A percentile compares a stretch with the other conserved stretches of the same genome.
Conservation (phyloP, 2,888 invertebrate genomes). For the Cryptus viduatorius region DNA sequence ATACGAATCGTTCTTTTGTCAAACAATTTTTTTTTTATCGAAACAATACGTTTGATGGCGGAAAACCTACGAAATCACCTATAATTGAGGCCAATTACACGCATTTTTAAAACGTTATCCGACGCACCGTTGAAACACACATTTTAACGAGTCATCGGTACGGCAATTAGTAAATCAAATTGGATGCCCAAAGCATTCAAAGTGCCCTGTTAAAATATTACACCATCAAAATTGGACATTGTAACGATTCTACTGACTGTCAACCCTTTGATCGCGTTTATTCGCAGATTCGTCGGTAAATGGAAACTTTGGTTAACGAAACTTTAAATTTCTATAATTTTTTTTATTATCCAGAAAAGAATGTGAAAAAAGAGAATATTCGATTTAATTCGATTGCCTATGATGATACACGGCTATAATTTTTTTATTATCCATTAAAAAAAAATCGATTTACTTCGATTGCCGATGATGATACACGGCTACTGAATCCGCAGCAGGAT, state of each 20-base stretch:
- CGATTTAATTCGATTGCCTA: conserved; percentile 75
- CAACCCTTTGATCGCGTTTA: background rate
- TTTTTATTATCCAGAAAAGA: conserved; percentile 16
- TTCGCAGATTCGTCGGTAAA: conserved; percentile 73
- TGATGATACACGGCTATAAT: conserved; percentile 84
- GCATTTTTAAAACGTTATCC: background rate
- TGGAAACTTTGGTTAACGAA: conserved; percentile 67
- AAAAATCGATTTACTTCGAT: conserved; percentile 60
- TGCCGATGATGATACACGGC: conserved; percentile 84
- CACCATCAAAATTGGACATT: background rate
- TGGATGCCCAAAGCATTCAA: background rate
- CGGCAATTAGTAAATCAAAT: too few relatives aligned
- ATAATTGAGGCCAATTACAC: conserved; percentile 23
- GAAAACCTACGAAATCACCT: conserved; percentile 21
- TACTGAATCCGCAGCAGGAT: conserved; percentile 81
- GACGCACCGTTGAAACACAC: background rate
- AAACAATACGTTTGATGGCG: conserved; percentile 7
- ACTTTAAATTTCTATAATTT: conserved; percentile 55
- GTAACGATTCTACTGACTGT: conserved; percentile 4
- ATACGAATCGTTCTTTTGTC: conserved; percentile 12
- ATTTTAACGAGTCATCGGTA: conserved; percentile 4
- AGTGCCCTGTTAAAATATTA: background rate
- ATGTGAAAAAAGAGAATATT: background rate
- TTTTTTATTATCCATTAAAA: conserved; percentile 32
- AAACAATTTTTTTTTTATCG: conserved; percentile 13